A percentile compares a stretch with the other conserved stretches of the same genome.
These are phyloP conservation scores for Anas flavirostris DNA, from an alignment of 2,797 vertebrate genomes.

Conservation along the genomic window DNA sequence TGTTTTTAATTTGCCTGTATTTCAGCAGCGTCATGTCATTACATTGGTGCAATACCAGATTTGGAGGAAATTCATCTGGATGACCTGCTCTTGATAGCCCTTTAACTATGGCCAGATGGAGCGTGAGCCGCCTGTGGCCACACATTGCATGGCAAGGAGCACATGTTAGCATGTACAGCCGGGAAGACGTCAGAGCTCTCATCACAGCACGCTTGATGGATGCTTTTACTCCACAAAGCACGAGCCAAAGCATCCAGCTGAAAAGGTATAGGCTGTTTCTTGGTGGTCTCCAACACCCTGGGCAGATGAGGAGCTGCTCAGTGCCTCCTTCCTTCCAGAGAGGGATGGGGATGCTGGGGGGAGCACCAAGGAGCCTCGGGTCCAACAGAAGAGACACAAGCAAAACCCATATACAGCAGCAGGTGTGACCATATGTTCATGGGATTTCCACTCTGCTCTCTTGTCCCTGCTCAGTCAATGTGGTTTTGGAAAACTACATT, in stretches of 20 bases:
- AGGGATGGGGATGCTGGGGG: neutral
- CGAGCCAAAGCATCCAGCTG: neutral
- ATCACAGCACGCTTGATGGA: neutral
- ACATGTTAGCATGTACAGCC: neutral
- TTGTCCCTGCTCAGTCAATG: neutral
- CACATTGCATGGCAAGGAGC: neutral
- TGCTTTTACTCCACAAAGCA: neutral
- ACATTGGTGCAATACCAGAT: constrained; percentile 30
- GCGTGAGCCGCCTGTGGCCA: neutral
- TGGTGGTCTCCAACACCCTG: neutral
- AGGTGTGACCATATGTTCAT: rapidly evolving
- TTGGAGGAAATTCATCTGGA: constrained; percentile 32
- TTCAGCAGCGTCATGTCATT: constrained; percentile 35
- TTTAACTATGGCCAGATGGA: constrained; percentile 52
- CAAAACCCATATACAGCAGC: neutral
- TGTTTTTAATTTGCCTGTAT: constrained; percentile 18
- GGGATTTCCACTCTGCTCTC: neutral
- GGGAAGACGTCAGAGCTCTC: neutral
- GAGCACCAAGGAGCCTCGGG: neutral
- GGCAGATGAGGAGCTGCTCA: neutral
- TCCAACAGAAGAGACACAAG: neutral
- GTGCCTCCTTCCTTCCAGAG: neutral
- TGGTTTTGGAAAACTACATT: neutral
- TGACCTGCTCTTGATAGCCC: constrained; percentile 40
- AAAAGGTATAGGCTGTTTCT: neutral